These are phyloP conservation scores for Tapirus terrestris DNA, from an alignment of 2,113 vertebrate species.

Conservation along the genomic window DNA sequence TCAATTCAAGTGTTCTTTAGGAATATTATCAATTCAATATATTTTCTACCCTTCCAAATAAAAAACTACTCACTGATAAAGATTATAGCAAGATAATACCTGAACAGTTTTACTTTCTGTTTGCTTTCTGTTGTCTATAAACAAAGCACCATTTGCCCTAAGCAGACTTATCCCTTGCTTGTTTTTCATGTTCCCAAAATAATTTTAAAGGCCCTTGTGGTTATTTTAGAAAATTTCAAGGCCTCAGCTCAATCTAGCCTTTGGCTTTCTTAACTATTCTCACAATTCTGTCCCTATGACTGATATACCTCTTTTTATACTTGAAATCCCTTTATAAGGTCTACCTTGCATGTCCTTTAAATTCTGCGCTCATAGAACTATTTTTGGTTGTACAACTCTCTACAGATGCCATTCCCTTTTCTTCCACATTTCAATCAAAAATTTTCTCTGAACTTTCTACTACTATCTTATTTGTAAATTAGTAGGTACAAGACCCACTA, in stretches of 20 bases:
- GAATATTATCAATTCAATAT: too few species aligned
- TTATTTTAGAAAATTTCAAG: conserved; percentile 45
- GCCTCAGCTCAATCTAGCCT: not conserved
- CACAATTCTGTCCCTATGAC: not conserved
- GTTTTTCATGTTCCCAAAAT: conserved; percentile 26
- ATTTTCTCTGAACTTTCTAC: conserved; percentile 32
- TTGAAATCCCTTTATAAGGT: not conserved
- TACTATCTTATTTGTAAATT: conserved; percentile 3
- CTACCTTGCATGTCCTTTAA: not conserved
- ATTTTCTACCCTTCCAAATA: conserved; percentile 24
- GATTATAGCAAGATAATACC: conserved; percentile 20
- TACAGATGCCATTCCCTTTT: not conserved
- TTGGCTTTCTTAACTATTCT: conserved; percentile 25
- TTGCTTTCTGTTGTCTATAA: conserved; percentile 3
- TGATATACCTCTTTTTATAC: not conserved
- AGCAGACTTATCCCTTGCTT: not conserved
- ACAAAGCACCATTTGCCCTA: not conserved
- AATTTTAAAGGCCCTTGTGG: not conserved
- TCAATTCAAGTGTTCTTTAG: too few species aligned
- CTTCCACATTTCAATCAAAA: conserved; percentile 22
- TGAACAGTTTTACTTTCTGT: not conserved
- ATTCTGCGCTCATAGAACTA: not conserved
- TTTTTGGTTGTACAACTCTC: conserved; percentile 1
- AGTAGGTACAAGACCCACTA: not conserved
- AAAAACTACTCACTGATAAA: conserved; percentile 39